phyloP scores from a whole-genome alignment of 2,113 vertebrate genomes.

The Motacilla alba region DNA sequence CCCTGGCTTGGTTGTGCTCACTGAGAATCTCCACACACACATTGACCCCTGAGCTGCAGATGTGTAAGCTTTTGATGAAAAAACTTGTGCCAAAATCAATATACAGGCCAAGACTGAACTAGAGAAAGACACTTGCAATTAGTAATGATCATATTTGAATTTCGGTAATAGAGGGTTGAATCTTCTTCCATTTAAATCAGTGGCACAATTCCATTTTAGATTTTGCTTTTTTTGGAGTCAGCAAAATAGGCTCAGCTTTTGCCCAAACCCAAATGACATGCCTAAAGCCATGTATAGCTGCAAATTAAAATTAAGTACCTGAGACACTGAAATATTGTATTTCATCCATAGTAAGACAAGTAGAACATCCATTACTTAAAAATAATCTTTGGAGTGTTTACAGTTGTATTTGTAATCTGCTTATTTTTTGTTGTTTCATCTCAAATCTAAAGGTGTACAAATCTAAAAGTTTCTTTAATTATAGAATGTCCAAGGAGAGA shows the following conservation, averaged over 20 bases:
- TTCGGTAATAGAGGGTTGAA: not conserved
- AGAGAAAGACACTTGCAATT: not conserved
- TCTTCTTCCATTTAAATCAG: not conserved
- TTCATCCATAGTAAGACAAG: not conserved
- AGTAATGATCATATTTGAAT: not conserved
- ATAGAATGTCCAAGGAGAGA: not conserved
- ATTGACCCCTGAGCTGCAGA: not conserved
- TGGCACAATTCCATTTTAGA: not conserved
- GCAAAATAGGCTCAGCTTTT: not conserved
- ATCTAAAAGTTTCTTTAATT: not conserved
- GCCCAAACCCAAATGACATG: not conserved
- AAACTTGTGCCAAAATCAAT: not conserved
- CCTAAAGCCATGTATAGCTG: not conserved
- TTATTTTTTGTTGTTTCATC: not conserved
- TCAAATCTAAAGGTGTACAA: not conserved
- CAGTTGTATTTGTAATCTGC: not conserved
- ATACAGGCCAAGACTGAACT: not conserved
- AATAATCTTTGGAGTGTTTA: not conserved
- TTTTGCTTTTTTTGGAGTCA: not conserved
- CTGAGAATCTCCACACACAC: not conserved
- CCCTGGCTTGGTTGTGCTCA: not conserved
- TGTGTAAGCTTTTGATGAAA: not conserved
- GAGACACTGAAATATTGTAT: not conserved
- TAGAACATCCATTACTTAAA: not conserved
- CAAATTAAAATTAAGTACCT: constrained; percentile 6